Conservation (phyloP, 2,888 invertebrate species). For the Lepidochitona cinerea region DNA sequence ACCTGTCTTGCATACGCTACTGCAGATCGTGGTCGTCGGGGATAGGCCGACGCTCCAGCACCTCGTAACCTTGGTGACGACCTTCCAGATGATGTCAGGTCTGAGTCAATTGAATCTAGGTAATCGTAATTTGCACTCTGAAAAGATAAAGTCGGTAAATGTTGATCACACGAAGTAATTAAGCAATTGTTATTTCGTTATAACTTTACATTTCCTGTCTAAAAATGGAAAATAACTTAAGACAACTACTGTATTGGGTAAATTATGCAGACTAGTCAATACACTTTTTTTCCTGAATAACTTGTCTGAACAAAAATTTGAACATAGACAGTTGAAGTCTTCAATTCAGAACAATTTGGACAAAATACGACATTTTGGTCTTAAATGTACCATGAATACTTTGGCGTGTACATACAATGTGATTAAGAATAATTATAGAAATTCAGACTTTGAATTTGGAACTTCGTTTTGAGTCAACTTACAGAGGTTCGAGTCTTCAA, state of each 20-base stretch:
- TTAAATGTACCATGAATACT: not conserved
- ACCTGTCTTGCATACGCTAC: conserved; percentile 53
- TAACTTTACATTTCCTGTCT: too few species aligned
- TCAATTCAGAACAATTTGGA: not conserved
- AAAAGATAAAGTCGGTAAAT: not conserved
- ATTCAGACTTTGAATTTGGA: too few species aligned
- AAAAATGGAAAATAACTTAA: too few species aligned
- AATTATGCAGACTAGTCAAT: too few species aligned
- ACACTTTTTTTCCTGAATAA: not conserved
- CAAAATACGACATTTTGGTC: not conserved
- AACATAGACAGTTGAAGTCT: not conserved
- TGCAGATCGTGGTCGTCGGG: conserved; percentile 48
- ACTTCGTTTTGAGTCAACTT: not conserved
- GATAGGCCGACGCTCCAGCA: not conserved
- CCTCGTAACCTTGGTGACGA: not conserved
- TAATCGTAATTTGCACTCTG: not conserved
- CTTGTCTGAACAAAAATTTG: not conserved
- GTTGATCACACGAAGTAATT: too few species aligned
- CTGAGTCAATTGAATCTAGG: not conserved
- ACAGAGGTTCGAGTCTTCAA: conserved; percentile 12
- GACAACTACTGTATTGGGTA: too few species aligned
- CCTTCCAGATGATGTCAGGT: not conserved
- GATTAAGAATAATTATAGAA: not conserved
- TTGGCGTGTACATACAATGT: not conserved
- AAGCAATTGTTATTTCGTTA: too few species aligned